Evolutionary conservation across 2,888 invertebrate species (phyloP), one percentile per base, ranked within the genome.

Genomic region (Elgonia sp.): DNA sequence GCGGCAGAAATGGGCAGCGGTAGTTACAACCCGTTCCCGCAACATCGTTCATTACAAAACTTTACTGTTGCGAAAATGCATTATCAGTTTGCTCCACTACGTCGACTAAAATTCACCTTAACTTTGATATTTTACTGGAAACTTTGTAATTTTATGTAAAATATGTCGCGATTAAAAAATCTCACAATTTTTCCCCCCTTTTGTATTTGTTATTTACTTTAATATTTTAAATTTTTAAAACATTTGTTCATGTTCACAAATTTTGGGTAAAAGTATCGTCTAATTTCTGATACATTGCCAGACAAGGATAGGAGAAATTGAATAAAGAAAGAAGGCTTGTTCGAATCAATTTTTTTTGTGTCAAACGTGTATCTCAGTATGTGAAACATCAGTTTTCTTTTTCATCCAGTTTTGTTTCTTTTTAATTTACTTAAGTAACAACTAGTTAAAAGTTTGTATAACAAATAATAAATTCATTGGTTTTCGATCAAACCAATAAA

Each of bases 1-100:
- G 86, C 84, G 73, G 79, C 86, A 87, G 89, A 89, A 86, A 87
- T 87, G 89, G 89, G 89, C 86, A 84, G 79, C 86, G 73, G 77
- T 86, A 82, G 55, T 87, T 84, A 75, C 70, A 87, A 80, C 79
- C 79, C 57, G 62, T 87, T 87, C 72, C 73, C 83, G 83, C 79
- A 83, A 87, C 86, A 86, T 77, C 67, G 77, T 86, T 86, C 63
- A 86, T 77, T 82, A 86, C 46, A 86, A 86, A 86, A 86, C 86
- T 86, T 77, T 14, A 42, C 14, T 57, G 81, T 86, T 86, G 76
- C 85, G 85, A 85, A 81, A 80, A 84, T 80, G 87, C 87, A 80
- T 75, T 76, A 75, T 69, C 82, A 77, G 67, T 82, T 81, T 77
- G 60, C 55, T 76, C 62, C 39, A 40, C 84, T 77, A 82, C 55